These are phyloP conservation scores for Pogonomyrmex californicus DNA, from an alignment of 1,140 invertebrate species.

Conservation along the genomic window DNA sequence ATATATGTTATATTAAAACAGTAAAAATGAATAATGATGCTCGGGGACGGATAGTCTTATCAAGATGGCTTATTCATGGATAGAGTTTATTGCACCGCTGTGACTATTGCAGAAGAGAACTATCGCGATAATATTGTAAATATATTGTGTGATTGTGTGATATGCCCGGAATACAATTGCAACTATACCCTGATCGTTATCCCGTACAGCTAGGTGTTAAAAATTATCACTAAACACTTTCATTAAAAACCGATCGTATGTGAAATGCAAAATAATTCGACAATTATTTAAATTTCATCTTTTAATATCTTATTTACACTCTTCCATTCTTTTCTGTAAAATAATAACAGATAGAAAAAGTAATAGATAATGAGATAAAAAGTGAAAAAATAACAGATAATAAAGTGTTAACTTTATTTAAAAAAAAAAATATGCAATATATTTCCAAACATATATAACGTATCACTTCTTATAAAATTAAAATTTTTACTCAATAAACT, in stretches of 20 bases:
- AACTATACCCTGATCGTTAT: conserved; percentile 60
- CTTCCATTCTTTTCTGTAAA: not conserved
- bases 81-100: conserved; percentile 67
- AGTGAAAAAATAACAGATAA: too few species aligned
- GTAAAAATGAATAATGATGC: conserved; percentile 31
- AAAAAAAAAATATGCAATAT: too few species aligned
- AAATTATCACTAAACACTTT: conserved; percentile 36
- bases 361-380: too few species aligned
- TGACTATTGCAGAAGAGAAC: conserved; percentile 44
- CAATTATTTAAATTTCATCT: not conserved
- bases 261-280: not conserved
- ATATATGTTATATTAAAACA: conserved; percentile 46
- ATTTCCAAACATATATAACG: not conserved
- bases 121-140: conserved; percentile 25
- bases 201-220: conserved; percentile 16
- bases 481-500: conserved; percentile 1
- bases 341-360: too few species aligned
- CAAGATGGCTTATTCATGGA: conserved; percentile 27
- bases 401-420: too few species aligned
- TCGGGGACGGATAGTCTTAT: conserved; percentile 53
- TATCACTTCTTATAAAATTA: not conserved
- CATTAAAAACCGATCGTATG: not conserved
- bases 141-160: conserved; percentile 20
- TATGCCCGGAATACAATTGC: conserved; percentile 58
- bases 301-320: not conserved